phyloP scores from a whole-genome alignment of 2,113 vertebrate genomes.

The Triplophysa tibetana region DNA sequence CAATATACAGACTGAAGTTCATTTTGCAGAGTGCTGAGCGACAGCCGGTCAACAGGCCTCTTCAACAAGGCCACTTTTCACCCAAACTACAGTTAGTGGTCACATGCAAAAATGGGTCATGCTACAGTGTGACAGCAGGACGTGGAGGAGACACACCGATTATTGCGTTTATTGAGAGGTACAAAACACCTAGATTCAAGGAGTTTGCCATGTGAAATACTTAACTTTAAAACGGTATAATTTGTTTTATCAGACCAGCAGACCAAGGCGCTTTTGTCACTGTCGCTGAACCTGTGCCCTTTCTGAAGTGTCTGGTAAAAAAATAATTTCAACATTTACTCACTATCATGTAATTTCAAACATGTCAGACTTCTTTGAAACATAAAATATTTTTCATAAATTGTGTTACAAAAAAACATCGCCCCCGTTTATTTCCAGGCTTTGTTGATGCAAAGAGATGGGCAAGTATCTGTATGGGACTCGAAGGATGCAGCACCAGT shows the following conservation, averaged over 20 bases:
- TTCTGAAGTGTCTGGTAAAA: conserved; percentile 14
- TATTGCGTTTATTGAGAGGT: conserved; percentile 16
- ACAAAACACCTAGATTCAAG: neutral
- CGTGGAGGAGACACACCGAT: neutral
- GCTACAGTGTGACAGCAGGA: conserved; percentile 11
- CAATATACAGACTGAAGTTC: conserved; percentile 12
- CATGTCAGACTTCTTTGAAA: too few relatives aligned
- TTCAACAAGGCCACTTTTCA: conserved; percentile 1
- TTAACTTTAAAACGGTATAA: neutral
- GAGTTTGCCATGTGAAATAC: neutral
- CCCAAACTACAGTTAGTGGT: conserved; percentile 1
- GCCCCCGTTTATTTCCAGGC: conserved; percentile 62
- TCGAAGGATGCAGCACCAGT: conserved; percentile 61
- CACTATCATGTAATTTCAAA: too few relatives aligned
- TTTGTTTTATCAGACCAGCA: conserved; percentile 2
- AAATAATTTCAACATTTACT: too few relatives aligned
- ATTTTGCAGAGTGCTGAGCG: conserved; percentile 1
- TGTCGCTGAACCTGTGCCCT: conserved; percentile 18
- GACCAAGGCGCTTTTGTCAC: conserved; percentile 3
- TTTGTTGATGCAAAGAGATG: conserved; percentile 75
- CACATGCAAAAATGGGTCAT: conserved; percentile 10
- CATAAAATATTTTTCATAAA: too few relatives aligned
- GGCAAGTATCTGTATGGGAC: conserved; percentile 76
- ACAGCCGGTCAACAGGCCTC: neutral
- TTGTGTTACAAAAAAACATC: too few relatives aligned